phyloP scores from a whole-genome alignment of 2,113 vertebrate species.

The Tachysurus vachellii region DNA sequence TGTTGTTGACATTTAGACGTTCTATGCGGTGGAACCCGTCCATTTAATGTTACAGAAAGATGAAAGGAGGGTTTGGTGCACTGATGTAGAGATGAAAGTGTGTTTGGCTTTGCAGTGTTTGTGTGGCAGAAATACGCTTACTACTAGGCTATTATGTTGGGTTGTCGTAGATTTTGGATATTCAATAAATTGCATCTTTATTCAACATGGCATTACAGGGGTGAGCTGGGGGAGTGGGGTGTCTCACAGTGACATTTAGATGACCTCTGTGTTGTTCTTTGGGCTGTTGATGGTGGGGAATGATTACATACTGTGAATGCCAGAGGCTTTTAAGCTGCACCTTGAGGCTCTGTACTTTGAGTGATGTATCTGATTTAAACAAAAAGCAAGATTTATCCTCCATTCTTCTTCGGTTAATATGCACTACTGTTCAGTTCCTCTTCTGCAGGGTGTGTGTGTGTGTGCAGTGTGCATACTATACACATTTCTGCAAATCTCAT shows the following conservation, averaged over 20 bases:
- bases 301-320: constrained; percentile 26
- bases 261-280: constrained; percentile 21
- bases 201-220: background rate
- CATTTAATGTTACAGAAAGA: background rate
- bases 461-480: background rate
- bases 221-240: background rate
- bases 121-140: background rate
- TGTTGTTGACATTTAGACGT: constrained; percentile 9
- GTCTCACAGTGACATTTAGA: constrained; percentile 23
- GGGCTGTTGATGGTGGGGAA: background rate
- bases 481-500: background rate
- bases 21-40: background rate
- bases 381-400: background rate
- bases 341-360: background rate
- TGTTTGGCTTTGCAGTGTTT: background rate
- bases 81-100: background rate
- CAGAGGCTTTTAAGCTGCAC: constrained; percentile 13
- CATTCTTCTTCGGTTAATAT: background rate
- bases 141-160: background rate
- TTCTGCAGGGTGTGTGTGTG: background rate
- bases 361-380: background rate
- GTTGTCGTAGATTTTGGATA: background rate
- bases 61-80: background rate
- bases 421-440: background rate
- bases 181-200: background rate